phyloP scores from a whole-genome alignment of 2,797 vertebrate species.

The Xyrichtys novacula region DNA sequence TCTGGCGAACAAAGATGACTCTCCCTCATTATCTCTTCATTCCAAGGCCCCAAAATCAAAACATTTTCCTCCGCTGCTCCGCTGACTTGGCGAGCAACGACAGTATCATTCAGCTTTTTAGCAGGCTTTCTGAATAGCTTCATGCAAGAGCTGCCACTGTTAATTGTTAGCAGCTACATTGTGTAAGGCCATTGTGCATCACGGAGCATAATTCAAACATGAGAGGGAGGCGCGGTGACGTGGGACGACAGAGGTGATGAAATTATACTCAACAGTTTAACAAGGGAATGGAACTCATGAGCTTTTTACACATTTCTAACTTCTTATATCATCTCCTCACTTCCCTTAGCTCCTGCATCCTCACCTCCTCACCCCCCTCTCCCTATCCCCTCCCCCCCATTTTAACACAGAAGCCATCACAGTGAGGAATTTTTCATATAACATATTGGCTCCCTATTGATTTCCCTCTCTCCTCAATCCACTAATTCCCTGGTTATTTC shows the following conservation, averaged over 20 bases:
- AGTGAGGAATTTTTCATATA: constrained; percentile 82
- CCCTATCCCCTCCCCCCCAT: constrained; percentile 2
- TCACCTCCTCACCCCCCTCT: constrained; percentile 20
- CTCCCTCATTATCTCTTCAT: constrained; percentile 80
- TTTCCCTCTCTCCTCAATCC: constrained; percentile 75
- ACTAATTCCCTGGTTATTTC: constrained; percentile 85
- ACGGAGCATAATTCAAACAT: constrained; percentile 48
- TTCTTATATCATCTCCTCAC: constrained; percentile 35
- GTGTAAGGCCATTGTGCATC: constrained; percentile 44
- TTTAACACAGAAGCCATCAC: constrained; percentile 69
- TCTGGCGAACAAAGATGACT: constrained; percentile 80
- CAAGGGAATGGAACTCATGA: constrained; percentile 41
- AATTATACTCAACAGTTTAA: constrained; percentile 43
- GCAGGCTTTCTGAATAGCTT: constrained; percentile 53
- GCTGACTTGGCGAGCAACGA: constrained; percentile 53
- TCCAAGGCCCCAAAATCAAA: constrained; percentile 73
- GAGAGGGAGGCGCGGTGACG: constrained; percentile 33
- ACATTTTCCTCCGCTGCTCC: constrained; percentile 66
- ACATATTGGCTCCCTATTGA: constrained; percentile 84
- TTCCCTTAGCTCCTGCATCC: constrained; percentile 15
- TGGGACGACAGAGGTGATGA: constrained; percentile 56
- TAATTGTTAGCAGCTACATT: constrained; percentile 69
- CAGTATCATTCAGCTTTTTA: constrained; percentile 54
- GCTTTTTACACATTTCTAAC: constrained; percentile 44
- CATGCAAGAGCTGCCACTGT: constrained; percentile 61